Evolutionary conservation across 92 coral and sea anemone genomes (phyloP).

Genomic region (Montipora capitata): DNA sequence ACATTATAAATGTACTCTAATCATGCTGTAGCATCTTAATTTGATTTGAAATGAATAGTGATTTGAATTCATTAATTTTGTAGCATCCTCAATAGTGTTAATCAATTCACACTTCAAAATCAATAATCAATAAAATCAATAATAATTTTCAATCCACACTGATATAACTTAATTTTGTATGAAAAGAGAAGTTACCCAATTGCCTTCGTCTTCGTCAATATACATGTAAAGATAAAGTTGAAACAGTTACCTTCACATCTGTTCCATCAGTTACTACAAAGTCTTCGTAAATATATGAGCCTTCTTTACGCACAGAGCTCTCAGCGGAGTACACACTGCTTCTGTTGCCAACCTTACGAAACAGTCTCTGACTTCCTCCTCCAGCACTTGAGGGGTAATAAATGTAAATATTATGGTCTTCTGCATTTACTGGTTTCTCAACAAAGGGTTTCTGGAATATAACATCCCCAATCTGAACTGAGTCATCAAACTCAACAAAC

Average conservation of each 20-base stretch:
- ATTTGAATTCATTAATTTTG: too few relatives aligned
- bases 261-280: slow-evolving; percentile 99
- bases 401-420: slow-evolving; percentile 94
- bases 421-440: slow-evolving; percentile 97
- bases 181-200: too few relatives aligned
- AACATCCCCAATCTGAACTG: slow-evolving; percentile 88
- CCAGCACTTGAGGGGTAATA: slow-evolving; percentile 97
- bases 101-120: too few relatives aligned
- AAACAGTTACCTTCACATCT: slow-evolving; percentile 88
- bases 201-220: too few relatives aligned
- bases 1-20: too few relatives aligned
- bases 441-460: slow-evolving; percentile 98
- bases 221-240: too few relatives aligned
- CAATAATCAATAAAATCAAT: too few relatives aligned
- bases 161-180: too few relatives aligned
- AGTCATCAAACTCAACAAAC: slow-evolving; percentile 90
- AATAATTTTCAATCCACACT: too few relatives aligned
- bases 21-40: too few relatives aligned
- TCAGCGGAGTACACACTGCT: slow-evolving; percentile 97
- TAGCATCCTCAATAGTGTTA: too few relatives aligned
- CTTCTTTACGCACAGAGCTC: slow-evolving; percentile 94
- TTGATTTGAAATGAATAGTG: too few relatives aligned
- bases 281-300: slow-evolving; percentile 97
- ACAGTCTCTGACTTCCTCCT: slow-evolving; percentile 97
- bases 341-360: slow-evolving; percentile 96